A percentile compares a stretch with the other conserved stretches of the same genome.
Conservation (phyloP, 2,888 invertebrate species). For the Pycnomerus fuliginosus region DNA sequence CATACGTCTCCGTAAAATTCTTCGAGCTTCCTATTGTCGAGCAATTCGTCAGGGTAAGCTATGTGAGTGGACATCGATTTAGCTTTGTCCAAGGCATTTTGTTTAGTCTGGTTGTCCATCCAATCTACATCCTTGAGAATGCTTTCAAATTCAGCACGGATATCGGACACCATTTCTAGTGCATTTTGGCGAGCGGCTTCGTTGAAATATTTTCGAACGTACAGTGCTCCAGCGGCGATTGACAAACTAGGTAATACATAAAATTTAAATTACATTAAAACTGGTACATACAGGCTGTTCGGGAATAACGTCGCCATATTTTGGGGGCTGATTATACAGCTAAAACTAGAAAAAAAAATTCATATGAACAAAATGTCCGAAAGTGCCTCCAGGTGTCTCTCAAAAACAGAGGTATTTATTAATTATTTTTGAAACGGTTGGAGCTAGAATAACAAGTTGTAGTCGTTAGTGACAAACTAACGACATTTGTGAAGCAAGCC, state of each 20-base stretch:
- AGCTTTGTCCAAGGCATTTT: slow-evolving; percentile 76
- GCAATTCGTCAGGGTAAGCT: slow-evolving; percentile 87
- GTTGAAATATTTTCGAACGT: slow-evolving; percentile 85
- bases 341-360: no score
- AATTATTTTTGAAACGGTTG: no score
- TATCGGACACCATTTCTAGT: slow-evolving; percentile 83
- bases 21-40: slow-evolving; percentile 77
- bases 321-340: no score
- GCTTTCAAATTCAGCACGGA: slow-evolving; percentile 77
- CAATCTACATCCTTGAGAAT: slow-evolving; percentile 80
- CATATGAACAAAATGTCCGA: no score
- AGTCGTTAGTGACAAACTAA: no score
- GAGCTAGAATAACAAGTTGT: no score
- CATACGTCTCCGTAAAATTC: slow-evolving; percentile 74
- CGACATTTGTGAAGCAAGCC: no score
- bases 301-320: no score
- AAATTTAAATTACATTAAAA: background rate
- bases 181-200: slow-evolving; percentile 82
- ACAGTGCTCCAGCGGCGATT: slow-evolving; percentile 79
- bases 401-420: no score
- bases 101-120: slow-evolving; percentile 87
- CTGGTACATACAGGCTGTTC: background rate
- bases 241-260: slow-evolving; percentile 60
- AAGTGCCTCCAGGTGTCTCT: no score
- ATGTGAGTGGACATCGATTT: slow-evolving; percentile 85